phyloP scores from a whole-genome alignment of 2,113 vertebrate genomes.

The Alligator sinensis region DNA sequence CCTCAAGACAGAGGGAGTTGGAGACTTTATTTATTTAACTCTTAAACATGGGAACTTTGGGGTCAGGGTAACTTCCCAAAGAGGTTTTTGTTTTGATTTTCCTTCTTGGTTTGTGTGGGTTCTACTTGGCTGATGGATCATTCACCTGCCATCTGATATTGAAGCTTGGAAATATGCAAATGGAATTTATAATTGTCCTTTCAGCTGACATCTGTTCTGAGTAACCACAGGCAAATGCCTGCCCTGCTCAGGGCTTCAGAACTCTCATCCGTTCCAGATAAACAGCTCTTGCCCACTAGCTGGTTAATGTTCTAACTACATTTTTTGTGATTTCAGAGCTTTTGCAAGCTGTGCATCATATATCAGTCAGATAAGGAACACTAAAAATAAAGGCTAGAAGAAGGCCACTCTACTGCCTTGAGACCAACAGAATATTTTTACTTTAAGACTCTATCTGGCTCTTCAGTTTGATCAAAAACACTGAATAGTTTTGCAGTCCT shows the following conservation, averaged over 20 bases:
- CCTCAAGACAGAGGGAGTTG: constrained; percentile 53
- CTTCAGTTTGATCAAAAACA: not conserved
- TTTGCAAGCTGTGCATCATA: constrained; percentile 19
- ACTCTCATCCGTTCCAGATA: not conserved
- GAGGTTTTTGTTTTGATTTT: constrained; percentile 53
- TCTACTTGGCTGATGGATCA: constrained; percentile 36
- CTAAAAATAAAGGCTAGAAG: not conserved
- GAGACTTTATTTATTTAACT: constrained; percentile 62
- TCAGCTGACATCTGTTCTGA: not conserved
- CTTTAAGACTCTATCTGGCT: not conserved
- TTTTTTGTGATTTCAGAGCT: not conserved
- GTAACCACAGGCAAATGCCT: constrained; percentile 16
- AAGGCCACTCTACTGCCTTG: not conserved
- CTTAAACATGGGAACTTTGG: constrained; percentile 55
- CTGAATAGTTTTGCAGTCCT: not conserved
- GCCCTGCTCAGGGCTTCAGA: not conserved
- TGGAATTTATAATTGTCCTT: not conserved
- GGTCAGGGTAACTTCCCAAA: constrained; percentile 50
- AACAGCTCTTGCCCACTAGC: not conserved
- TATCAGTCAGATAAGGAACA: not conserved
- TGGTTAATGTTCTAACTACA: not conserved
- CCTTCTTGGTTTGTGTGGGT: constrained; percentile 38
- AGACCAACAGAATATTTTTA: not conserved
- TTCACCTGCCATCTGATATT: constrained; percentile 29
- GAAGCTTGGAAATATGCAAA: constrained; percentile 25